Evolutionary conservation across 2,888 invertebrate species (phyloP), one percentile per base, ranked within the genome.

Genomic region (Drosophila ezoana): DNA sequence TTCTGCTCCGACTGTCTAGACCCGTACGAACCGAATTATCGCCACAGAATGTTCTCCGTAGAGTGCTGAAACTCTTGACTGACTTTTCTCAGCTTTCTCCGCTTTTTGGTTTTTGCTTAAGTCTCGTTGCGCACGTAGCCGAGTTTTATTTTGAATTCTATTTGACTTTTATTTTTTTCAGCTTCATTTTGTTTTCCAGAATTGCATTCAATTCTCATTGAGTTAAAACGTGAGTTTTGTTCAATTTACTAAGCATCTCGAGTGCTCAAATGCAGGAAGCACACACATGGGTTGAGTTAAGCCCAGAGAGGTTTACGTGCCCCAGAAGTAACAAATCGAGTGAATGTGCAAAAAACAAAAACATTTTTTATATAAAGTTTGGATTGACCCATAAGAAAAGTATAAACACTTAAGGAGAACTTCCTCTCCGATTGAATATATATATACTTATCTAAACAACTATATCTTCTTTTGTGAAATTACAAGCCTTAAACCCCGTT

Each of bases 161-260:
- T 62, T 84, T 64, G 38, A 23, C 51, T 72, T 82, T 65, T 51
- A 48, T 49, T 51, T 8, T 43, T 67, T 69, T 14, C 41, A 40
- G 60, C 47, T 56, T 61, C 56, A 57, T 57, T 65, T 48, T 60
- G 57, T 56, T 52, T 47, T 40, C 9, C 4, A 33, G 16, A 60
- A 54, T 14, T 61, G 73, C 67, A 67, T 53, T 49, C 44, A n/a
- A 38, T 59, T 65, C 64, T 54, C 52, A 64, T 63, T 73, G 73
- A 82, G 85, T 79, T 52, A 33, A 82, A 82, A 88, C 88, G 88
- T 88, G 88, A 74, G 61, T 60, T 79, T 57, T 40, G 28, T 10
- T 54, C 53, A 64, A 28, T 57, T 49, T 33, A 9, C 32, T 11
- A 43, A 47, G n/a, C 38, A 23, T 11, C 23, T 51, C 38, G 16